A percentile compares a stretch with the other conserved stretches of the same genome.
These are phyloP conservation scores for Gymnopithys bicolor DNA, from an alignment of 2,797 vertebrate species.

Conservation along the genomic window DNA sequence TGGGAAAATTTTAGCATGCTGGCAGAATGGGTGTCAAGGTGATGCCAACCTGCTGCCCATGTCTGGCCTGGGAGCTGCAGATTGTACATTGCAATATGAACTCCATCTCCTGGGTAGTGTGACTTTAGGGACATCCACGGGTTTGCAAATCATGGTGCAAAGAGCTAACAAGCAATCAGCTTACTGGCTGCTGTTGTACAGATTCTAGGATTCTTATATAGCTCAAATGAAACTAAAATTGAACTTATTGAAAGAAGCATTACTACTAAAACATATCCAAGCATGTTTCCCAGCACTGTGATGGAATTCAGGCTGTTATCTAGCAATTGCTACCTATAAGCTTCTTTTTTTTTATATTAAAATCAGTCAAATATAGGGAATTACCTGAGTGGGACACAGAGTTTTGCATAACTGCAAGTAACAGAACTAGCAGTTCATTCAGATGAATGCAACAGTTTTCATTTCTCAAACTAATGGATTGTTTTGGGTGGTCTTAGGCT, in stretches of 20 bases:
- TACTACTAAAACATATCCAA: neutral
- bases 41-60: neutral
- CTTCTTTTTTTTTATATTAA: neutral
- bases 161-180: neutral
- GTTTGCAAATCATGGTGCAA: neutral
- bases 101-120: neutral
- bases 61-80: neutral
- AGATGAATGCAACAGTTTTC: neutral
- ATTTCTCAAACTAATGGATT: neutral
- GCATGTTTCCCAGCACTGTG: neutral
- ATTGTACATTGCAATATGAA: neutral
- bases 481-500: neutral
- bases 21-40: neutral
- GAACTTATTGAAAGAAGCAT: neutral
- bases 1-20: neutral
- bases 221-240: neutral
- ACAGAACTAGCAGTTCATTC: neutral
- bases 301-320: neutral
- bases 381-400: neutral
- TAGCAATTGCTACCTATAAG: neutral
- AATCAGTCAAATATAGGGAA: neutral
- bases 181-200: neutral
- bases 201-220: neutral
- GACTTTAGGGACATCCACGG: neutral
- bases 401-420: neutral